Evolutionary conservation across 2,888 invertebrate genomes (phyloP).

Genomic region (Rapana venosa): DNA sequence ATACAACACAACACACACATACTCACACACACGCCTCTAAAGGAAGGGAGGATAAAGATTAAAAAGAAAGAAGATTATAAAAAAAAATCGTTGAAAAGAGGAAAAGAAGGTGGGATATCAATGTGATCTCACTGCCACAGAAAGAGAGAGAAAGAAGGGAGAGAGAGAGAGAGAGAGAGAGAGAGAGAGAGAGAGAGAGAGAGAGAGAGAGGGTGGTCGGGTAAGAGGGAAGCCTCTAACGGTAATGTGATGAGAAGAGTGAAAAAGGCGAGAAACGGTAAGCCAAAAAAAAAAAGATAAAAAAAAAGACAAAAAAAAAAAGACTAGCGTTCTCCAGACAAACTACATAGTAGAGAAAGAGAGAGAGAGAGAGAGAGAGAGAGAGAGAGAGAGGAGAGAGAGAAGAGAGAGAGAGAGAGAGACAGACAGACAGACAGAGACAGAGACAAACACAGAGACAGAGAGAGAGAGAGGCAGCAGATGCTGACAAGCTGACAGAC

Average conservation of each 20-base stretch:
- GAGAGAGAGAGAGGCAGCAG: too few relatives aligned
- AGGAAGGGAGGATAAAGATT: too few relatives aligned
- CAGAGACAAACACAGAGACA: too few relatives aligned
- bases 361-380: too few relatives aligned
- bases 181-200: constrained; percentile 2
- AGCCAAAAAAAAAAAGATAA: too few relatives aligned
- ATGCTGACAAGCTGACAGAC: too few relatives aligned
- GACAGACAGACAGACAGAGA: too few relatives aligned
- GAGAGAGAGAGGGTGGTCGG: neutral
- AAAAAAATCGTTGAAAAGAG: neutral
- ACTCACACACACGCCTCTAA: neutral
- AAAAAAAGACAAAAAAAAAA: too few relatives aligned
- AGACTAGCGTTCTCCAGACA: too few relatives aligned
- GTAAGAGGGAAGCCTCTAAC: neutral
- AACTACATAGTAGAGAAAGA: too few relatives aligned
- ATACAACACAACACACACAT: neutral
- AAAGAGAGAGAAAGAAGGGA: neutral
- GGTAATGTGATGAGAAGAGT: constrained; percentile 12
- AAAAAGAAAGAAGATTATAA: neutral
- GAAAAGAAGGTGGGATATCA: neutral
- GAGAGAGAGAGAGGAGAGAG: too few relatives aligned
- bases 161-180: neutral
- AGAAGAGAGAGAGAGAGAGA: too few relatives aligned
- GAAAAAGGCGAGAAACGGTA: constrained; percentile 10
- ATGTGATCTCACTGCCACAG: neutral